phyloP scores from a whole-genome alignment of 2,797 vertebrate genomes.

The Synanceia verrucosa region DNA sequence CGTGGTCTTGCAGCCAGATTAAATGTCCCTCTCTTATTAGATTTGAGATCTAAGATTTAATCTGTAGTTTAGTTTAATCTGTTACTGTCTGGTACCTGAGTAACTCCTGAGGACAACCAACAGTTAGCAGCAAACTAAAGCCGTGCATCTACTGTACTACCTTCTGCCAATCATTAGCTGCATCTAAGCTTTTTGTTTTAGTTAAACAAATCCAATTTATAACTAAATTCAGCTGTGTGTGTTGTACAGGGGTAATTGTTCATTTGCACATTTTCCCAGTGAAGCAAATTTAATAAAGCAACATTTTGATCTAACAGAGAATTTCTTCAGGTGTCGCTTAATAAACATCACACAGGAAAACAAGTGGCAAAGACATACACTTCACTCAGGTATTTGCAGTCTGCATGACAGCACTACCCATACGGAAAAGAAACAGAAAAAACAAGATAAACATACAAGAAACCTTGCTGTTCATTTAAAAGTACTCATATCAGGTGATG shows the following conservation, averaged over 20 bases:
- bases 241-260: background rate
- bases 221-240: too few species aligned
- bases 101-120: constrained; percentile 17
- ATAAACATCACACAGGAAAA: background rate
- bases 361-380: background rate
- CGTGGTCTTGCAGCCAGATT: background rate
- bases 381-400: background rate
- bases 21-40: constrained; percentile 13
- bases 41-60: constrained; percentile 38
- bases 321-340: background rate
- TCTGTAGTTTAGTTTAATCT: too few species aligned
- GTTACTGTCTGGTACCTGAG: constrained; percentile 11
- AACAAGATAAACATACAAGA: background rate
- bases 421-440: background rate
- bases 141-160: background rate
- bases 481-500: too few species aligned
- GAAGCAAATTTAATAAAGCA: background rate
- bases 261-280: too few species aligned
- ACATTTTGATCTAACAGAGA: background rate
- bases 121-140: background rate
- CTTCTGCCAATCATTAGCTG: background rate
- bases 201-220: background rate
- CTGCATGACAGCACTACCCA: too few species aligned
- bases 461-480: background rate
- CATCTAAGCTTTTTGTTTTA: background rate